Conservation (phyloP, 2,797 vertebrate genomes). For the Sylvia borin region DNA sequence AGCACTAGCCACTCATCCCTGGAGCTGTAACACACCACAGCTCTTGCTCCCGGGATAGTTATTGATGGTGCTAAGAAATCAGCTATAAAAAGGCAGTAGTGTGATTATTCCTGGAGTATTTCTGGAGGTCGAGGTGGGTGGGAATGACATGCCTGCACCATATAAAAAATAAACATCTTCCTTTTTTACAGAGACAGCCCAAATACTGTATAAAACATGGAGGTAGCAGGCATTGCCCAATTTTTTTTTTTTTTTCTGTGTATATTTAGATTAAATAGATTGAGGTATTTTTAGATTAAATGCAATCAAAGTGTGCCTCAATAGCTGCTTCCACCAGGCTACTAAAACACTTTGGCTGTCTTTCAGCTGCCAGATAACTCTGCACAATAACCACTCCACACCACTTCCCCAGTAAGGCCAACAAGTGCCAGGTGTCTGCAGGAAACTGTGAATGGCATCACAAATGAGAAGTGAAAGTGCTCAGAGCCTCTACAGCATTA, state of each 20-base stretch:
- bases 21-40: neutral
- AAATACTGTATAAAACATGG: neutral
- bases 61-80: neutral
- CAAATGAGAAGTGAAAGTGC: neutral
- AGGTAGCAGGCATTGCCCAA: neutral
- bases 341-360: neutral
- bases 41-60: neutral
- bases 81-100: neutral
- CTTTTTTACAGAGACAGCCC: neutral
- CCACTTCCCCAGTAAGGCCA: neutral
- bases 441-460: neutral
- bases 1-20: neutral
- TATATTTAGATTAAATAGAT: neutral
- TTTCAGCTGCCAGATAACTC: neutral
- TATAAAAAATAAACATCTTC: neutral
- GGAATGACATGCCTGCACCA: neutral
- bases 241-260: neutral
- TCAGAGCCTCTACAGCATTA: neutral
- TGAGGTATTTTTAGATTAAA: neutral
- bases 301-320: neutral
- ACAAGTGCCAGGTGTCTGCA: neutral
- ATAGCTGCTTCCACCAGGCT: neutral
- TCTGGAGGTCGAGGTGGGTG: neutral
- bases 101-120: neutral
- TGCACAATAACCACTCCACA: neutral